A percentile compares a stretch with the other conserved stretches of the same genome.
These are phyloP conservation scores for Odiellus spinosus DNA, from an alignment of 2,888 invertebrate species.

Conservation along the genomic window DNA sequence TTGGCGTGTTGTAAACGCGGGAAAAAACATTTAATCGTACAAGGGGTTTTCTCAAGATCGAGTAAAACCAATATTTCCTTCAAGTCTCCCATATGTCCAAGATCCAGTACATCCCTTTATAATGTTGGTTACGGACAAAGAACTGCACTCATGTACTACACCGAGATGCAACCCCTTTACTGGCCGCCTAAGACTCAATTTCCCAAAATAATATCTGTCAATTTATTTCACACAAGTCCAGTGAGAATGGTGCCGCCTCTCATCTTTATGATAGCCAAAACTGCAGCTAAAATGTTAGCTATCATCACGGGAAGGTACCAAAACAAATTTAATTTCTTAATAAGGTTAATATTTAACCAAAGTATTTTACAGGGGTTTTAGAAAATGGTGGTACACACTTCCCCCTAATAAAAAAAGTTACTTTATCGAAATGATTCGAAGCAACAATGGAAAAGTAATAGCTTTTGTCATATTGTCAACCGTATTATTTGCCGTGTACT, in stretches of 20 bases:
- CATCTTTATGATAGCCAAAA: conserved; percentile 25
- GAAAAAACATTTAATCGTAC: too few relatives aligned
- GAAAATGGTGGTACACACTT: conserved; percentile 34
- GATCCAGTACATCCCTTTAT: too few relatives aligned
- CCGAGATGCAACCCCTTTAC: too few relatives aligned
- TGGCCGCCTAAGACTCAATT: too few relatives aligned
- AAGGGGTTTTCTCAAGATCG: too few relatives aligned
- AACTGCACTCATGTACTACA: too few relatives aligned
- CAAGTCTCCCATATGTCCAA: too few relatives aligned
- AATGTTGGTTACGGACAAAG: too few relatives aligned
- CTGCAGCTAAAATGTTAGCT: conserved; percentile 27
- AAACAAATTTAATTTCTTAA: too few relatives aligned
- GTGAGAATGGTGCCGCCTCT: conserved; percentile 23
- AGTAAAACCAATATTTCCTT: too few relatives aligned
- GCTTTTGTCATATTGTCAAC: neutral
- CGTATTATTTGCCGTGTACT: conserved; percentile 21
- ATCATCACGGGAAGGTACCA: conserved; percentile 23
- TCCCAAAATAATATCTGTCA: neutral
- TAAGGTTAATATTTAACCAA: too few relatives aligned
- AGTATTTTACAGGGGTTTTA: conserved; percentile 26
- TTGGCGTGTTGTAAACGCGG: too few relatives aligned
- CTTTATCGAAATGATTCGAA: conserved; percentile 18
- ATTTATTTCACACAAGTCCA: conserved; percentile 19
- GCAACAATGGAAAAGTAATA: conserved; percentile 13
- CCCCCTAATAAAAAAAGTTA: conserved; percentile 26